phyloP scores from a whole-genome alignment of 2,888 invertebrate genomes.

The Erannis defoliaria region DNA sequence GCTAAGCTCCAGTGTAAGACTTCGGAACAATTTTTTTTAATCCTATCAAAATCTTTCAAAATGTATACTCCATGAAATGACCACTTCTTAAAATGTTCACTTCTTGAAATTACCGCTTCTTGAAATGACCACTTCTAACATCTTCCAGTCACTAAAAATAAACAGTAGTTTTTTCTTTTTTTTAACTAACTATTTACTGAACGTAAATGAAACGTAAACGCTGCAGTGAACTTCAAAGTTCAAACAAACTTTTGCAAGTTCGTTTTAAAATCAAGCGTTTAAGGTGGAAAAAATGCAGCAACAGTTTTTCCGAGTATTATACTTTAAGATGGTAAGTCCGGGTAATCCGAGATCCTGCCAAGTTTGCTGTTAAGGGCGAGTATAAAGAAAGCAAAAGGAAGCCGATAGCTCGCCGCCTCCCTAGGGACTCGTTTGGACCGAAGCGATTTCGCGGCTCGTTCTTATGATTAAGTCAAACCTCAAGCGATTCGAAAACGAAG shows the following conservation, averaged over 20 bases:
- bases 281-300: slow-evolving; percentile 59
- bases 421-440: slow-evolving; percentile 79
- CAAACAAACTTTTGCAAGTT: slow-evolving; percentile 40
- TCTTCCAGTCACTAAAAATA: slow-evolving; percentile 6
- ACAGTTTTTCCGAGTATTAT: slow-evolving; percentile 66
- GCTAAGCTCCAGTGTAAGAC: too few species aligned
- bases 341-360: slow-evolving; percentile 70
- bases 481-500: slow-evolving; percentile 70
- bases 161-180: slow-evolving; percentile 4
- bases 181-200: slow-evolving; percentile 34
- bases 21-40: too few species aligned
- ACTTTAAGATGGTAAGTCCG: slow-evolving; percentile 57
- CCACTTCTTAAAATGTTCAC: too few species aligned
- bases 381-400: slow-evolving; percentile 59
- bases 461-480: slow-evolving; percentile 84
- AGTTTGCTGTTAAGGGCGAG: slow-evolving; percentile 57
- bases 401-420: slow-evolving; percentile 68
- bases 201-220: slow-evolving; percentile 45
- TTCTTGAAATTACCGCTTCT: too few species aligned
- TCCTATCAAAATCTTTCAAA: too few species aligned
- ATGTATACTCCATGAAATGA: too few species aligned
- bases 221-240: slow-evolving; percentile 48
- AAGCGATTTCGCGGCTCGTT: slow-evolving; percentile 82
- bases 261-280: slow-evolving; percentile 54
- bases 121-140: too few species aligned